Evolutionary conservation across 1,140 invertebrate species (phyloP).

Genomic region (Drosophila lacteicornis): DNA sequence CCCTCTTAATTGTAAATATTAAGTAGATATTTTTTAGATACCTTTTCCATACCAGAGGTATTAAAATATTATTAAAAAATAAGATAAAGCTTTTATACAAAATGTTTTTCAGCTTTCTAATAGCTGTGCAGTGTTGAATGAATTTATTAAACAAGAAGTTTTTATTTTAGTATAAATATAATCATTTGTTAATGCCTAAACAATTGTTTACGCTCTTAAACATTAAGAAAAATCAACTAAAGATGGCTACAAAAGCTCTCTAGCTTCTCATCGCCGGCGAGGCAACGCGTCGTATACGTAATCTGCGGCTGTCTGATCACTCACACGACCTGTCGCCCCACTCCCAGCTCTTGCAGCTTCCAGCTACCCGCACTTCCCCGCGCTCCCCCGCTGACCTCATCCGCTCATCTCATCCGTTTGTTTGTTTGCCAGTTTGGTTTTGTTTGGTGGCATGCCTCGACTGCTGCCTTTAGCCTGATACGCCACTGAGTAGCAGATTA

Average conservation of each 20-base stretch:
- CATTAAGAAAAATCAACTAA: too few species aligned
- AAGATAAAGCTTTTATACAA: too few species aligned
- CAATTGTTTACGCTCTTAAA: not conserved
- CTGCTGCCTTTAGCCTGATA: slow-evolving; percentile 74
- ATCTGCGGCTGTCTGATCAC: slow-evolving; percentile 81
- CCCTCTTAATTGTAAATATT: too few species aligned
- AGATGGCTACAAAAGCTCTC: not conserved
- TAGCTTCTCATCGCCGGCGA: not conserved
- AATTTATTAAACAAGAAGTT: too few species aligned
- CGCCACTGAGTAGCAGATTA: slow-evolving; percentile 82
- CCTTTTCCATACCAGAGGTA: too few species aligned
- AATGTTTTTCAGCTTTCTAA: too few species aligned
- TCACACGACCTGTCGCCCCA: slow-evolving; percentile 65
- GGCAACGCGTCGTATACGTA: slow-evolving; percentile 75
- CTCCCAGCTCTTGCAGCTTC: slow-evolving; percentile 16
- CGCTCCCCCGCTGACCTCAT: slow-evolving; percentile 7
- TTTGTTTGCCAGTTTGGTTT: slow-evolving; percentile 62
- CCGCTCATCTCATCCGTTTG: slow-evolving; percentile 50
- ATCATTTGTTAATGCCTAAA: too few species aligned
- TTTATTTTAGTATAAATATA: too few species aligned
- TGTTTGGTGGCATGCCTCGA: slow-evolving; percentile 73
- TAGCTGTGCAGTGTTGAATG: too few species aligned
- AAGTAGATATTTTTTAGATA: not conserved
- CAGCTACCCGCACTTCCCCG: not conserved
- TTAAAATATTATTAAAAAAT: too few species aligned